Base-by-base conservation (phyloP, 2,888 invertebrate genomes). In the Drosophila cognata region DNA sequence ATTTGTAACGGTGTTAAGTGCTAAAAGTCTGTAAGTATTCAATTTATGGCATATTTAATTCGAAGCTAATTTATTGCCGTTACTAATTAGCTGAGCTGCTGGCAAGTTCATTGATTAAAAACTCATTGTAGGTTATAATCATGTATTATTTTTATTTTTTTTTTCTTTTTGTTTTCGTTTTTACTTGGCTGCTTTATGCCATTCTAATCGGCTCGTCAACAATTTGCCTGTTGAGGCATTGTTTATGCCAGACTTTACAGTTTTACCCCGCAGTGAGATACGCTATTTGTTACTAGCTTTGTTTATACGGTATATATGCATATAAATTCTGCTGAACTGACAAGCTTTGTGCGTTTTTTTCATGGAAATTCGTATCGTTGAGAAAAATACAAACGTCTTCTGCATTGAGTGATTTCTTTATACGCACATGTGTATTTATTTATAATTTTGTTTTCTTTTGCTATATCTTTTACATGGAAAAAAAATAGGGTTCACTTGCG, bases 341-440 rank as follows among this genome's bases (percentile, higher is more conserved):
- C 61, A 67, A 58, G 67, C 41, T 29, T 48, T 50, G 52, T 28
- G 33, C 18, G 43, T 46, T 31, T 28, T 61, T 57, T 52, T 57
- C 29, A 55, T 67, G 13, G 25, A 8, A 73, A 29, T 57, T 16
- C 2, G 11, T 21, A 53, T 71, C 53, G 41, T 10, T 25, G 35
- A 1, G 16, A 25, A 5, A 33, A 21, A 55, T 16, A 46, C 46
- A 35, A 36, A 28, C 28, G 25, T 13, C 11, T 53, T 53, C 18
- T 31, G 41, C 41, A 72, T 38, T 58, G 38, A 51, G 55, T 46
- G 48, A 52, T 68, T 68, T 63, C 33, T 58, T 64, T 53, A 43
- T 51, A 35, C 43, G 36, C 55, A 28, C 50, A 33, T 36, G 11
- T 18, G n/a, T 21, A 41, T 61, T 56, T 64, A 66, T 73, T 35